Evolutionary conservation across 2,888 invertebrate genomes (phyloP).

Genomic region (Troides helena): DNA sequence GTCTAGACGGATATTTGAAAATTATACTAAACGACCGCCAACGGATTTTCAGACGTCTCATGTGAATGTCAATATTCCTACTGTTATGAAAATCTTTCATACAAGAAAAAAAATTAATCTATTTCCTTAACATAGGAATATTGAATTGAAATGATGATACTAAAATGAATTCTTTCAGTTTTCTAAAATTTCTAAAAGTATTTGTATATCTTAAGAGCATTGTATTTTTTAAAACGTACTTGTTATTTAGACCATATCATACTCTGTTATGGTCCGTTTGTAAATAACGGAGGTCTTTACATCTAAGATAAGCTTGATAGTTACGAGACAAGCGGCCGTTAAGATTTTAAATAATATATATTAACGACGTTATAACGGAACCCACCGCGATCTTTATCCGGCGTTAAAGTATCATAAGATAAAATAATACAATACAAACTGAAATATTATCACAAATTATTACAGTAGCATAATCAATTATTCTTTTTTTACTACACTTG

Average conservation of each 20-base stretch:
- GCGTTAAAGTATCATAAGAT: constrained; percentile 3
- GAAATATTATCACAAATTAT: too few relatives aligned
- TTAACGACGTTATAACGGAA: constrained; percentile 35
- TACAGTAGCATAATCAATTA: too few relatives aligned
- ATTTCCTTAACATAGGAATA: not conserved
- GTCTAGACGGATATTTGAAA: constrained; percentile 26
- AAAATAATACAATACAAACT: not conserved
- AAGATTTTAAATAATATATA: constrained; percentile 36
- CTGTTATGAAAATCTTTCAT: not conserved
- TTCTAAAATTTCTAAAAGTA: too few relatives aligned
- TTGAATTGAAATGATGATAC: too few relatives aligned
- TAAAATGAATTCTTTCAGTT: too few relatives aligned
- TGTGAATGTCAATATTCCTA: not conserved
- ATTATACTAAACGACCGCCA: constrained; percentile 22
- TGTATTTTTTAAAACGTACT: not conserved
- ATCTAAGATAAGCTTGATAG: constrained; percentile 40
- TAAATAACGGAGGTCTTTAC: constrained; percentile 37
- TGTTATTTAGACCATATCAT: constrained; percentile 3
- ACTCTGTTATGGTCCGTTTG: constrained; percentile 30
- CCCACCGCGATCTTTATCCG: constrained; percentile 32
- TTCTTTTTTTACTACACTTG: too few relatives aligned
- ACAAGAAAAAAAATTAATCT: not conserved
- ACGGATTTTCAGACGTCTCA: constrained; percentile 2
- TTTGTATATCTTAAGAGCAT: too few relatives aligned
- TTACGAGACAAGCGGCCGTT: constrained; percentile 38